Conservation (phyloP, 2,888 invertebrate species). For the Thymelicus sylvestris region DNA sequence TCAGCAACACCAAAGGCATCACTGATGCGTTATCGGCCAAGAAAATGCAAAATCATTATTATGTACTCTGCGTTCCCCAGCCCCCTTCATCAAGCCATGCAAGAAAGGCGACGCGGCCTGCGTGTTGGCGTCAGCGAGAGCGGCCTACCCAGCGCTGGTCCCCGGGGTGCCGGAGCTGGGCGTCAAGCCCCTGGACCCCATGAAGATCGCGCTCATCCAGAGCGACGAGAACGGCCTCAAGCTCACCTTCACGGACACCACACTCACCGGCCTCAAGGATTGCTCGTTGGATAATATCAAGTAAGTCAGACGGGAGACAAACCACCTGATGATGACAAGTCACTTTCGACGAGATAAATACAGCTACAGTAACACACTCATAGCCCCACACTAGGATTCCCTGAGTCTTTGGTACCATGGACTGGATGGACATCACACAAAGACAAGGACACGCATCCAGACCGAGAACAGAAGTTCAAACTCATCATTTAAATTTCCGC, state of each 20-base stretch:
- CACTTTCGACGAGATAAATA: too few species aligned
- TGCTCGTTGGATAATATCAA: slow-evolving; percentile 63
- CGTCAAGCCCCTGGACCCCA: slow-evolving; percentile 65
- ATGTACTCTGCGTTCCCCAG: slow-evolving; percentile 46
- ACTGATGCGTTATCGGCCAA: too few species aligned
- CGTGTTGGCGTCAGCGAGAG: slow-evolving; percentile 57
- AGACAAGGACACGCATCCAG: too few species aligned
- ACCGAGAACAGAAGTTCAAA: too few species aligned
- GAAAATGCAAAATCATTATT: too few species aligned
- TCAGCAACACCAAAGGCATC: too few species aligned
- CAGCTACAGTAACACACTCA: too few species aligned
- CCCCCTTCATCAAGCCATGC: slow-evolving; percentile 72
- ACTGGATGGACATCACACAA: too few species aligned
- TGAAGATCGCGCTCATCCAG: slow-evolving; percentile 58
- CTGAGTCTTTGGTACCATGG: too few species aligned
- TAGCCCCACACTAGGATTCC: too few species aligned
- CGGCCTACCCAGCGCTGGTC: slow-evolving; percentile 60
- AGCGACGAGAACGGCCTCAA: slow-evolving; percentile 62
- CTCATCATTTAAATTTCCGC: too few species aligned
- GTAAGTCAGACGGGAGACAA: slow-evolving; percentile 54
- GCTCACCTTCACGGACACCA: slow-evolving; percentile 61
- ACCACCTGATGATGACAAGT: too few species aligned
- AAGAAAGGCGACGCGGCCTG: slow-evolving; percentile 59
- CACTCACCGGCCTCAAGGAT: slow-evolving; percentile 64
- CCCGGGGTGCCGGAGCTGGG: slow-evolving; percentile 64